Evolutionary conservation across 2,888 invertebrate species (phyloP), one percentile per base, ranked within the genome.

Genomic region (Lomographa bimaculata): DNA sequence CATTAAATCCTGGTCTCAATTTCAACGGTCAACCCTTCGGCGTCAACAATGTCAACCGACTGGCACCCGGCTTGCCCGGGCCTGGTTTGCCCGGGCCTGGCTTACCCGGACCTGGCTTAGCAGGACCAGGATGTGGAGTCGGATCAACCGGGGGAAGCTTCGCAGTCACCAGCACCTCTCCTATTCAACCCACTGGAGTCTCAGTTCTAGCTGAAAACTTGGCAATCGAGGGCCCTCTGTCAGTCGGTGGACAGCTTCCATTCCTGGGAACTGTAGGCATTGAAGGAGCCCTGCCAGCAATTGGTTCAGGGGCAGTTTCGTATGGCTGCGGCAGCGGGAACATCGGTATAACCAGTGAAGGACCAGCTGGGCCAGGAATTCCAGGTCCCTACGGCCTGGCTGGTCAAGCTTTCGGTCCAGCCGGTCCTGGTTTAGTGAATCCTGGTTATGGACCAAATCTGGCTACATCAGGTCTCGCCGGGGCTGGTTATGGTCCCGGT

Each of bases 131-230:
- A 1, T 20, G 27, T 5, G 17, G 17, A 6, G 12, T 12, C 8
- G 32, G 19, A 17, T 10, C 46, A 1, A 25, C 37, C 9, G 39
- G 53, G 2, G 52, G 54, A 1, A 32, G 51, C 3, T 60, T 60
- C n/a, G 4, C 40, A 1, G 51, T 58, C n/a, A 50, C 40, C 11
- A 55, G 54, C 14, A n/a, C 54, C 1, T 61, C 63, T 4, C 55
- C 58, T 1, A 41, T 50, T 17, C 21, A 56, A 6, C 57, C 64
- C 3, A 50, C 41, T 11, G 63, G 64, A 7, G 47, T 66, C 6
- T 50, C 55, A 1, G 50, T 65, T 1, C 10, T 54, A 1, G 58
- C 64, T 12, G 67, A 65, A 10, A 62, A 64, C 33, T 16, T 54
- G 7, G 46, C 51, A 1, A 63, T 64, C 7, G 60, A 61, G 19